Percentiles rank a stretch among this genome's conserved stretches.
phyloP scores from a whole-genome alignment of 1,140 invertebrate species.

The Zaprionus gabonicus region DNA sequence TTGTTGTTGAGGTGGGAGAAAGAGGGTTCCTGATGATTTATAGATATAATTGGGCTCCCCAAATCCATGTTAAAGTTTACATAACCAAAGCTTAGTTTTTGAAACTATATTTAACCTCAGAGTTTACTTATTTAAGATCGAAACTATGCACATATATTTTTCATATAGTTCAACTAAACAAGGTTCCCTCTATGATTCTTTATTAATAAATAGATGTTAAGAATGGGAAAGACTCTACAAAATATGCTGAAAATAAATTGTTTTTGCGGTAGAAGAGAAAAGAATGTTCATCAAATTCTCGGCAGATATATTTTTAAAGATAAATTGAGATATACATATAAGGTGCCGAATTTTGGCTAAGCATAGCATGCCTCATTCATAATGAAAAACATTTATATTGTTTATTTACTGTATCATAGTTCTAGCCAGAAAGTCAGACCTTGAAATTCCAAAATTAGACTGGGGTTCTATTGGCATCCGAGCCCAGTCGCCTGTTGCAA shows the following conservation, averaged over 20 bases:
- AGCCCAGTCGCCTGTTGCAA: constrained; percentile 4
- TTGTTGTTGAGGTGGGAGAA: no score
- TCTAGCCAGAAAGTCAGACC: constrained; percentile 1
- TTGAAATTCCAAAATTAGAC: constrained; percentile 31
- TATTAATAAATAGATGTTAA: neutral
- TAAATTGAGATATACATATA: neutral
- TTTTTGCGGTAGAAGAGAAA: no score
- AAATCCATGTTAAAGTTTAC: no score
- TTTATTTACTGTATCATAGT: neutral
- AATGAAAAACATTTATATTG: neutral
- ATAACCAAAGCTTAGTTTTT: no score
- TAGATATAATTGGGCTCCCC: no score
- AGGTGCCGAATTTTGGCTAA: neutral
- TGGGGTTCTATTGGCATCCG: constrained; percentile 10
- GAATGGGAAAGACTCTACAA: neutral
- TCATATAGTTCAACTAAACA: neutral
- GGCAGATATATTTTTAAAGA: neutral
- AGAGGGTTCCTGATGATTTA: no score
- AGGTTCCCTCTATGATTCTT: neutral
- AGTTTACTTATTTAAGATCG: no score
- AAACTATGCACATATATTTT: neutral
- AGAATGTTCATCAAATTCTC: no score
- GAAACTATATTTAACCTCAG: neutral
- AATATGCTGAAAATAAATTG: no score
- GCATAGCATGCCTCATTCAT: neutral